Evolutionary conservation across 2,888 invertebrate species (phyloP), one percentile per base, ranked within the genome.

Genomic region (Chrysolina americana): DNA sequence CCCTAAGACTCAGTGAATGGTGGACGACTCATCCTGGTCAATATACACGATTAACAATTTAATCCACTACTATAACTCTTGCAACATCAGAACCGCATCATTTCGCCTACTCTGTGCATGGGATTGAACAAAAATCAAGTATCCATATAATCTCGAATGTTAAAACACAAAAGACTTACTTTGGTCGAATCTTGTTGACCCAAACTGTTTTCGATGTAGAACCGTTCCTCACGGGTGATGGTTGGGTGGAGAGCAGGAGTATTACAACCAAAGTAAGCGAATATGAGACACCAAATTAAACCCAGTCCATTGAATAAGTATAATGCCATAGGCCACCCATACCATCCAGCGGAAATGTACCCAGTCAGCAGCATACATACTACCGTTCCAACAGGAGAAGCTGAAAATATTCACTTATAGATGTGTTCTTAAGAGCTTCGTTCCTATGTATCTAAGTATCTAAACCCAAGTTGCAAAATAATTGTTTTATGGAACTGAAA

Each of bases 311-410:
- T 95, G 81, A 94, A 93, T 2, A 92, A 86, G 84, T 95, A 96
- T 87, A 96, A 95, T 71, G 94, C 93, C 41, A 93, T 91, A 0
- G 94, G 93, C 96, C 96, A 96, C 0, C 95, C 95, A 83, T 92
- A 90, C 0, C 88, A 82, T 0, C 93, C 92, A 0, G 92, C 92
- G 0, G 94, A 90, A 62, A 96, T 89, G 1, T 92, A 88, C 0
- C 96, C 96, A 17, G 94, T 92, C 21, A 92, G 88, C 19, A 94
- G 90, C 84, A 95, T 87, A 81, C 95, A 93, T 0, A 95, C 85
- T 0, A 95, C 94, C 15, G 95, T 95, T 9, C 96, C 96, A 21
- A 96, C 90, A 85, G 95, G 79, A 44, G 79, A 78, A 75, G 81
- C 82, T 81, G 53, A 21, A 80, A 79, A 4, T 47, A 15, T 1